These are phyloP conservation scores for Pterocles burchelli DNA, from an alignment of 2,113 vertebrate species.

Conservation along the genomic window DNA sequence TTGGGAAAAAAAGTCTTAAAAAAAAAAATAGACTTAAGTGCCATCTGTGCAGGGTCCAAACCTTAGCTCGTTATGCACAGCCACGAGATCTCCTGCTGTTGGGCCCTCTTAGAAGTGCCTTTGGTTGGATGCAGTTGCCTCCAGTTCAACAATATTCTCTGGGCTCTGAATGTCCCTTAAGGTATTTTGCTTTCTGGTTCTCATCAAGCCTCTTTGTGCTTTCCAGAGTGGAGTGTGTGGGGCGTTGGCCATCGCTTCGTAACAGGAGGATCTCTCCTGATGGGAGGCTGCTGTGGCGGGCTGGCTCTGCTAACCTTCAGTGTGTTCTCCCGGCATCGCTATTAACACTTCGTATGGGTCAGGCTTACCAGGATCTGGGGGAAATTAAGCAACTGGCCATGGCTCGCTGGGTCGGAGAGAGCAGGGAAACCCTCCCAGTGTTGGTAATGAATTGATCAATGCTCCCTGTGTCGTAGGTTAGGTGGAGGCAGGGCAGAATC, in stretches of 20 bases:
- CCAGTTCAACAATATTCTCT: background rate
- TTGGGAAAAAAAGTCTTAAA: background rate
- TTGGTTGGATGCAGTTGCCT: background rate
- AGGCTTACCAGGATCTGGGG: background rate
- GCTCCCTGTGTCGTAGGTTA: background rate
- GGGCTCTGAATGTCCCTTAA: background rate
- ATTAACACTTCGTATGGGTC: background rate
- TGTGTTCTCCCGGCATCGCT: accelerated
- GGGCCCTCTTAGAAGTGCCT: background rate
- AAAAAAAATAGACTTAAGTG: background rate
- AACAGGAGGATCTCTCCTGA: background rate
- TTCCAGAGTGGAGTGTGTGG: background rate
- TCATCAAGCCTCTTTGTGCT: background rate
- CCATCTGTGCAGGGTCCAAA: background rate
- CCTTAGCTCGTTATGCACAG: background rate
- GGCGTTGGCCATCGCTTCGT: accelerated
- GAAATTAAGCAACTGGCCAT: background rate
- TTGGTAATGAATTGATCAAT: background rate
- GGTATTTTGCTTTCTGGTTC: background rate
- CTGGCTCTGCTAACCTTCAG: background rate
- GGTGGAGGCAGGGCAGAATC: accelerated
- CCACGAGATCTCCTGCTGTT: background rate
- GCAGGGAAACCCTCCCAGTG: background rate
- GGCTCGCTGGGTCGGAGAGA: background rate
- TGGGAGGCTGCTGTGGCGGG: background rate